Percentiles rank a stretch among this genome's conserved stretches.
Conservation (phyloP, 2,888 invertebrate genomes). For the Heliconius ethilla region DNA sequence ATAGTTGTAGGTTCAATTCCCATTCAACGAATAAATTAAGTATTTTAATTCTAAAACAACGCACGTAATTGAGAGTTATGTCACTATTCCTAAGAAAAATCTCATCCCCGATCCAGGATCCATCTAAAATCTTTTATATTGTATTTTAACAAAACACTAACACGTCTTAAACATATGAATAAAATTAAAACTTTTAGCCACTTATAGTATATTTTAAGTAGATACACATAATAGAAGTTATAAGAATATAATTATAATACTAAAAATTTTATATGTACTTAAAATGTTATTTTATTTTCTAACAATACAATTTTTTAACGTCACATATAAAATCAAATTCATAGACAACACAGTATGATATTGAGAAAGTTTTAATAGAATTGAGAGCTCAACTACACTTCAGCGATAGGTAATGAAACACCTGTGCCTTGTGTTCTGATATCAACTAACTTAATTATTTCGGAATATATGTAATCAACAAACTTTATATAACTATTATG, state of each 20-base stretch:
- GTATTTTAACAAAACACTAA: neutral
- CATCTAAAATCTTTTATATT: neutral
- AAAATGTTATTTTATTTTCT: neutral
- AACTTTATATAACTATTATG: neutral
- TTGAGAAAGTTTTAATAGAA: conserved; percentile 67
- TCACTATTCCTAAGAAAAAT: neutral
- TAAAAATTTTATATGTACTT: too few species aligned
- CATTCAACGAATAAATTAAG: too few species aligned
- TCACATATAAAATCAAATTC: conserved; percentile 26
- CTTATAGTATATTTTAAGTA: neutral
- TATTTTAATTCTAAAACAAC: too few species aligned
- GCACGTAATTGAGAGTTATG: too few species aligned
- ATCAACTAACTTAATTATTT: conserved; percentile 36
- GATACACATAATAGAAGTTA: neutral
- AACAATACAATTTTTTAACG: neutral
- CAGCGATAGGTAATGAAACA: conserved; percentile 50
- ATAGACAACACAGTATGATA: conserved; percentile 46
- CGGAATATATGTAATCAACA: neutral
- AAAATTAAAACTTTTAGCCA: too few species aligned
- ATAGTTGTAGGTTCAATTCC: neutral
- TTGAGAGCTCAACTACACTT: conserved; percentile 50
- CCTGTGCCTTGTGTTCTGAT: conserved; percentile 45
- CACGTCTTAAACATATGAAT: neutral
- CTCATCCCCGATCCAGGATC: neutral
- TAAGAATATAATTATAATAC: neutral